Percentiles rank a stretch among this genome's conserved stretches.
Evolutionary conservation across 2,888 invertebrate species (phyloP).

Genomic region (Heliconius sara): DNA sequence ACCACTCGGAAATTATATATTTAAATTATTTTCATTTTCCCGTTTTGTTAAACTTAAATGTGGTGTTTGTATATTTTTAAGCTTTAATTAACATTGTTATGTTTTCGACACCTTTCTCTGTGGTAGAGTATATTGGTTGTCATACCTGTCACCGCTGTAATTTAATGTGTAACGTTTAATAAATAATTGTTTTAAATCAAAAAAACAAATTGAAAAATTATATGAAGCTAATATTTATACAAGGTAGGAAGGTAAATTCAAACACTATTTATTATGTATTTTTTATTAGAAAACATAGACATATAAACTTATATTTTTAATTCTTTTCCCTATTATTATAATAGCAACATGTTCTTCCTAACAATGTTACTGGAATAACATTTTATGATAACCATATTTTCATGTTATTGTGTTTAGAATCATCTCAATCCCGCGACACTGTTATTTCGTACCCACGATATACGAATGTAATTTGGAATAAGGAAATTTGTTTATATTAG

Average conservation of each 20-base stretch:
- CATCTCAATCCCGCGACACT: not conserved
- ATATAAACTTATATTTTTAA: not conserved
- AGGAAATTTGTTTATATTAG: slow-evolving; percentile 18
- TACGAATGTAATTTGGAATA: slow-evolving; percentile 20
- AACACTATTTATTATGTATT: not conserved
- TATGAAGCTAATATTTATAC: too few species aligned
- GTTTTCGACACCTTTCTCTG: not conserved
- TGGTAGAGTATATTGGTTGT: not conserved
- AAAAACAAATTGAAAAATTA: too few species aligned
- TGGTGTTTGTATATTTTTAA: not conserved
- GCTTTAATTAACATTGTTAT: not conserved
- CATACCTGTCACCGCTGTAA: not conserved
- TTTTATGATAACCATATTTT: slow-evolving; percentile 27
- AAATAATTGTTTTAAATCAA: not conserved
- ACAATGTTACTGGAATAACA: slow-evolving; percentile 23
- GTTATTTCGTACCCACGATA: slow-evolving; percentile 10
- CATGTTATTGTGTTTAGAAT: slow-evolving; percentile 30
- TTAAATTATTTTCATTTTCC: not conserved
- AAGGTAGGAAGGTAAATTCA: too few species aligned
- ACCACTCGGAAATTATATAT: too few species aligned
- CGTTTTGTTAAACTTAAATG: not conserved
- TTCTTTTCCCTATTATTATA: not conserved
- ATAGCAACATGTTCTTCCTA: slow-evolving; percentile 5
- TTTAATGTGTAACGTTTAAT: not conserved
- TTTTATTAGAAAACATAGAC: too few species aligned